Conservation (phyloP, 2,113 vertebrate species). For the Albula goreensis region DNA sequence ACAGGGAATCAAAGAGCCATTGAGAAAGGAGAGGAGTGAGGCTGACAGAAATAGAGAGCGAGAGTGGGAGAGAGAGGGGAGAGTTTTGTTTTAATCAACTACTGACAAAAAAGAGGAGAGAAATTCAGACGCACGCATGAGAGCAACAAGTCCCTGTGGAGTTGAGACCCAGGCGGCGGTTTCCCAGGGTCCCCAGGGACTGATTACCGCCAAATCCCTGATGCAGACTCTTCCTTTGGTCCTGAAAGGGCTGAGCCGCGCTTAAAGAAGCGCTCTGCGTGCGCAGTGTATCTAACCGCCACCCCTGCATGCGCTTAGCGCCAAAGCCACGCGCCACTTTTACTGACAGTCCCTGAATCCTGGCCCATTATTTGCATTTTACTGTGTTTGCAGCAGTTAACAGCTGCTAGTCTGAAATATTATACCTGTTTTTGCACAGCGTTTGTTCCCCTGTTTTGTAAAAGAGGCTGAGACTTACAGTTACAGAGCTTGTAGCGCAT, state of each 20-base stretch:
- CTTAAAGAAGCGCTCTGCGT: constrained; percentile 1
- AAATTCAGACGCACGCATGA: constrained; percentile 23
- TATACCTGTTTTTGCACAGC: neutral
- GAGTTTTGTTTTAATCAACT: constrained; percentile 50
- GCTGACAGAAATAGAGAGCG: neutral
- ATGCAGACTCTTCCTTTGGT: neutral
- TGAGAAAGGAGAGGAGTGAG: neutral
- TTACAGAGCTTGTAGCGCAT: no score
- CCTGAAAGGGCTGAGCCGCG: neutral
- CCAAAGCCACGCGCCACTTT: neutral
- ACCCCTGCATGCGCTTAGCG: neutral
- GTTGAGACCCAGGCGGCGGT: constrained; percentile 54
- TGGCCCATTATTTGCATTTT: neutral
- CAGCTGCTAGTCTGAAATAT: neutral
- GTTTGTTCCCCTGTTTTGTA: neutral
- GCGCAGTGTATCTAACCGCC: neutral
- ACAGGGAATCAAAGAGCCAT: constrained; percentile 12
- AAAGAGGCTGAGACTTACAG: neutral
- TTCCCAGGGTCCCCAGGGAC: constrained; percentile 54
- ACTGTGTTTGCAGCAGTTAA: neutral
- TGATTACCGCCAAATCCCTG: constrained; percentile 21
- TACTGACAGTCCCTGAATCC: neutral
- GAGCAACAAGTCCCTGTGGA: constrained; percentile 64
- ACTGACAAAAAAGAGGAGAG: constrained; percentile 30
- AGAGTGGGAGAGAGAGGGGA: neutral